Base-by-base conservation (phyloP, 2,797 vertebrate species). In the Syndactyla subalaris region DNA sequence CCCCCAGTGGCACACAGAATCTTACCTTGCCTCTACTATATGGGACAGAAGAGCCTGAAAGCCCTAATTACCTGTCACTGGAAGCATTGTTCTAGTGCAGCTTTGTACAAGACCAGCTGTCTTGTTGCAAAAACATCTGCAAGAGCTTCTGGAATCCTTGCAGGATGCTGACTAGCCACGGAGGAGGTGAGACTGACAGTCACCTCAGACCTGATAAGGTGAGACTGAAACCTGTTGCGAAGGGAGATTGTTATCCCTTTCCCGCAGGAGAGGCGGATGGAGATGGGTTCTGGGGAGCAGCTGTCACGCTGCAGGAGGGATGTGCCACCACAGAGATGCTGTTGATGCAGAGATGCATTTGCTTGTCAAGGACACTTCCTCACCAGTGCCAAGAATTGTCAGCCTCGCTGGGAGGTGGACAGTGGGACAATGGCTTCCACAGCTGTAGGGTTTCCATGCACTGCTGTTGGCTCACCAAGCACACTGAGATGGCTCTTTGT, bases 261-360 rank as follows among this genome's bases (percentile, higher is more conserved):
- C 57, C n/a, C 0, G 0, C 20, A 22, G 55, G 51, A 78, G 36
- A 39, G 30, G 29, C 0, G 0, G 43, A 49, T 46, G 52, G 43
- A 77, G 59, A 61, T 52, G 72, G 16, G 16, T 10, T 26, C 22
- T 0, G 0, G 0, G 0, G 54, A 43, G 52, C 70, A 39, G 39
- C 80, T 36, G 20, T 30, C 4, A 2, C 1, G 0, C 41, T 52
- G 26, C 26, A 65, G 68, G 67, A 85, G 14, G 34, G 32, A 79
- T 27, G 65, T 41, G 41, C 52, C 43, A 32, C 32, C 36, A 8
- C 59, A 62, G 51, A 65, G 41, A 34, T 58, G 29, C 55, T 88
- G 38, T 49, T 29, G 55, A 15, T 45, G 45, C 45, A 45, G 45
- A n/a, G 34, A 21, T 84, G 83, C 58, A 1, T 1, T 1, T 32